Evolutionary conservation across 2,797 vertebrate genomes (phyloP), one percentile per base, ranked within the genome.

Genomic region (Hephaestus fuliginosus): DNA sequence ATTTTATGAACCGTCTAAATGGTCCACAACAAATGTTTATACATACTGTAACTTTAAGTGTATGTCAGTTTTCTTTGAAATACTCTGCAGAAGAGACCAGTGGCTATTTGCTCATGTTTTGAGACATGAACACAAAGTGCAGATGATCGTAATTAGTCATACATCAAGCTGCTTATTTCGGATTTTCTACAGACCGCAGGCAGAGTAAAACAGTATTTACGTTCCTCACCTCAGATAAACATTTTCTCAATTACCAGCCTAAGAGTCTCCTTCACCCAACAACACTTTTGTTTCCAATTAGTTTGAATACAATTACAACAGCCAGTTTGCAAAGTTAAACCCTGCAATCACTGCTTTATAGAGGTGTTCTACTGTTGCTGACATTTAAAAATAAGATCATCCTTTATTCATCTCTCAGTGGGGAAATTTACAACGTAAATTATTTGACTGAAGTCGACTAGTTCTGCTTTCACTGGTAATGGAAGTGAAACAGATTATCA

Each of bases 151-250:
- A 61, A 56, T 76, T 85, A 70, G 48, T n/a, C 63, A 61, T 18
- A 58, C 44, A 22, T 58, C 22, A 76, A 78, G 33, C 82, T 82
- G 58, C 69, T 82, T 58, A 83, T 85, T 84, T 6, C 13, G 20
- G 63, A 55, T 53, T 43, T 75, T 72, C 11, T 33, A 3, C 9
- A 64, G 41, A 25, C 74, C 52, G 13, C 55, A 63, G 11, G 10
- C 20, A 6, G 4, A 12, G 20, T 6, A 69, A 81, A 71, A 70
- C 51, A 12, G 41, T 74, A 28, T 66, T 84, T 43, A 75, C 20
- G 28, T 20, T 28, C 57, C 51, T 55, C 17, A 68, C 25, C 25
- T 55, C 33, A 78, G 52, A 14, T 74, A 64, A 77, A 74, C 33
- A 78, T 71, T 46, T 65, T 58, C 20, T 25, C 13, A 1, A 76